Percentiles rank a stretch among this genome's conserved stretches.
Evolutionary conservation across 2,797 vertebrate species (phyloP).

Genomic region (Sebastes kiyomatsui): DNA sequence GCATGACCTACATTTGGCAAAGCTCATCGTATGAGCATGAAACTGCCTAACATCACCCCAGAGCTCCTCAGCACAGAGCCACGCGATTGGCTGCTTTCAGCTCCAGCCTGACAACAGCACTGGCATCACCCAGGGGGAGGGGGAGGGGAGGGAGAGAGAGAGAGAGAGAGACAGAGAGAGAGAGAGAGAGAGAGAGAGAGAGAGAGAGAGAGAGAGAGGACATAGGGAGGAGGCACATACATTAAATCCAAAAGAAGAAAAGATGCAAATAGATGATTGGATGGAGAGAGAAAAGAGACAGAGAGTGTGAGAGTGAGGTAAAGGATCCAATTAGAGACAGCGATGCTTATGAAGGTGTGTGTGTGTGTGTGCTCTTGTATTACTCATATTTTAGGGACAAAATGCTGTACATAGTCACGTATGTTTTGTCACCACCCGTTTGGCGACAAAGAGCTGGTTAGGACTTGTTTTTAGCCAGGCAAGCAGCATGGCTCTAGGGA

Average conservation of each 20-base stretch:
- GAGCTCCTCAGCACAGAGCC: slow-evolving; percentile 76
- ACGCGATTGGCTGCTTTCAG: slow-evolving; percentile 78
- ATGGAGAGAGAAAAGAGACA: slow-evolving; percentile 17
- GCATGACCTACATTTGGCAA: slow-evolving; percentile 86
- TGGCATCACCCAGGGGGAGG: slow-evolving; percentile 77
- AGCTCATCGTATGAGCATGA: slow-evolving; percentile 82
- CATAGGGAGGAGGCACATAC: slow-evolving; percentile 68
- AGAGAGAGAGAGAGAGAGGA: slow-evolving; percentile 22
- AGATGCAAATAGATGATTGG: slow-evolving; percentile 51
- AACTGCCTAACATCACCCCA: slow-evolving; percentile 85
- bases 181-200: slow-evolving; percentile 19
- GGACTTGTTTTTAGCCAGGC: not conserved
- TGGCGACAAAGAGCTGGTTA: not conserved
- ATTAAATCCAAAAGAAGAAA: slow-evolving; percentile 63
- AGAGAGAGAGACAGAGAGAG: slow-evolving; percentile 1
- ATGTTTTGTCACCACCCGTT: not conserved
- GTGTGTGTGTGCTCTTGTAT: not conserved
- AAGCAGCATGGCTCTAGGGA: not conserved
- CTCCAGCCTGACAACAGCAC: slow-evolving; percentile 79
- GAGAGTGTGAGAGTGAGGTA: slow-evolving; percentile 15
- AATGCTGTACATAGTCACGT: not conserved
- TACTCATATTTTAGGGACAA: not conserved
- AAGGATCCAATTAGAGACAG: slow-evolving; percentile 37
- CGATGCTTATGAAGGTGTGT: slow-evolving; percentile 7
- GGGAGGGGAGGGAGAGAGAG: slow-evolving; percentile 27